phyloP scores from a whole-genome alignment of 2,797 vertebrate genomes.

The Lophius americanus region DNA sequence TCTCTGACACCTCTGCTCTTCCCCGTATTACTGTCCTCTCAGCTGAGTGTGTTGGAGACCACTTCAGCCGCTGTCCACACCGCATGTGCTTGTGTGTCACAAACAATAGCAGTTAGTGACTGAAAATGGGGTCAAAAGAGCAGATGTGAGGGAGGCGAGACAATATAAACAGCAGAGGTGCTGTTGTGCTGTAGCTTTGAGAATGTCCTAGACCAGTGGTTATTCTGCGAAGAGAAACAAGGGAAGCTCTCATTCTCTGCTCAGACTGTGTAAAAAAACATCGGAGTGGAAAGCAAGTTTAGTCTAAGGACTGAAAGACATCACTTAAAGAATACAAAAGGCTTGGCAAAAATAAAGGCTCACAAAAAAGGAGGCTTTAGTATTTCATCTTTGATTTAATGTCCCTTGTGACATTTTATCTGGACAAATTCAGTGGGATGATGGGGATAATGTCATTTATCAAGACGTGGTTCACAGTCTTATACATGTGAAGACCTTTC shows the following conservation, averaged over 20 bases:
- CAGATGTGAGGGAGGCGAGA: constrained; percentile 54
- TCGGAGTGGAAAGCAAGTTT: neutral
- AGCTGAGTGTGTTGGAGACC: constrained; percentile 14
- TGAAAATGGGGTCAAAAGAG: constrained; percentile 57
- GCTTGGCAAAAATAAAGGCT: constrained; percentile 5
- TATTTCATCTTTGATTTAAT: neutral
- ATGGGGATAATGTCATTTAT: neutral
- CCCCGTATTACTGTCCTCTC: constrained; percentile 6
- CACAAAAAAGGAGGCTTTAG: constrained; percentile 13
- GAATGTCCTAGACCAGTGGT: constrained; percentile 63
- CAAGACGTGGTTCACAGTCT: neutral
- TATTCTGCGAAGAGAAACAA: constrained; percentile 49
- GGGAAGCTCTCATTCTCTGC: constrained; percentile 30
- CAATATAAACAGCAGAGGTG: constrained; percentile 63
- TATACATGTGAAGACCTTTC: neutral
- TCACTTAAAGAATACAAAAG: constrained; percentile 13
- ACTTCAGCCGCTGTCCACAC: constrained; percentile 29
- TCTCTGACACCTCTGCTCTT: constrained; percentile 8
- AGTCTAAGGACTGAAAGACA: constrained; percentile 15
- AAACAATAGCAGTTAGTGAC: constrained; percentile 55
- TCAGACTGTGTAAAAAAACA: constrained; percentile 13
- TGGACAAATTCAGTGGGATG: neutral
- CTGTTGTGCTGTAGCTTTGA: constrained; percentile 55
- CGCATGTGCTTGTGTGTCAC: constrained; percentile 19
- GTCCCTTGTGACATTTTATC: neutral